Evolutionary conservation across 2,797 vertebrate species (phyloP).

Genomic region (Intellagama lesueurii): DNA sequence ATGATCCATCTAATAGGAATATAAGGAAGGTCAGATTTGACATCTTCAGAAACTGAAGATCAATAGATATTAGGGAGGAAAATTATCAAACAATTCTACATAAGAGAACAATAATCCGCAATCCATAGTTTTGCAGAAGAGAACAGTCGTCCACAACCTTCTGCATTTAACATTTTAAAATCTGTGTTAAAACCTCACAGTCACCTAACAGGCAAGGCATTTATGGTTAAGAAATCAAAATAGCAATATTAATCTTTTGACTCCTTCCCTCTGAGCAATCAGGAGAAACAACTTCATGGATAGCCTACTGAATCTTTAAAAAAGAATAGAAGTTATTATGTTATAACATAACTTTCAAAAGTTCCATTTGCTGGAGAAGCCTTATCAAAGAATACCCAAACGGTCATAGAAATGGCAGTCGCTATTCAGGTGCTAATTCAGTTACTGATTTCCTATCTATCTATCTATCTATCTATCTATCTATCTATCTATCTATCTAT

Average conservation of each 20-base stretch:
- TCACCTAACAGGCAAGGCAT: not conserved
- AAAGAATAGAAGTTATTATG: not conserved
- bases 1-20: no score
- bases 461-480: no score
- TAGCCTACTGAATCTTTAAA: conserved; percentile 13
- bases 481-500: no score
- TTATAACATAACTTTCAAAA: not conserved
- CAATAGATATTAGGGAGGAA: no score
- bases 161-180: no score
- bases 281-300: conserved; percentile 24
- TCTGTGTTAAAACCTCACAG: no score
- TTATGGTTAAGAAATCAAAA: not conserved
- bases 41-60: no score
- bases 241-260: not conserved
- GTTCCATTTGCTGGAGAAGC: conserved; percentile 2
- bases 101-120: no score
- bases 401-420: conserved; percentile 43
- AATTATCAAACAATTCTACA: no score
- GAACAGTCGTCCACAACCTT: no score
- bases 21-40: no score
- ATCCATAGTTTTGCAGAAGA: no score
- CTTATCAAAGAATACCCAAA: conserved; percentile 30
- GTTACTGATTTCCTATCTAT: conserved; percentile 13
- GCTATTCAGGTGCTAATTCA: conserved; percentile 46
- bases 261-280: not conserved